A percentile compares a stretch with the other conserved stretches of the same genome.
Conservation (phyloP, 2,888 invertebrate genomes). For the Patella depressa region DNA sequence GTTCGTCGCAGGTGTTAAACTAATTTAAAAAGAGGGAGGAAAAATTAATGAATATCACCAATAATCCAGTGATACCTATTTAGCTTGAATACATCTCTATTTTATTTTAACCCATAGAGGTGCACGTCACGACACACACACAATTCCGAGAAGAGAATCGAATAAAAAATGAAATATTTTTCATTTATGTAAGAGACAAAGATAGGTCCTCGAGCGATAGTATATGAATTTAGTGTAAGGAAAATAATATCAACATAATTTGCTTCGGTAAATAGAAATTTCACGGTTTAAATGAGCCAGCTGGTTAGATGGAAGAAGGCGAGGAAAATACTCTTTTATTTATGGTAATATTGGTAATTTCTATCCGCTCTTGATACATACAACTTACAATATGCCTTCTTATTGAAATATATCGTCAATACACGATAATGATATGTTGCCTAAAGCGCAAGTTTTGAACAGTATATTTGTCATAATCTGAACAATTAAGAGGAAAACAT, state of each 20-base stretch:
- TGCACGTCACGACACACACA: neutral
- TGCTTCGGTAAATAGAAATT: constrained; percentile 9
- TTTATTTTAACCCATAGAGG: constrained; percentile 1
- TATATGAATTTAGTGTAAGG: constrained; percentile 7
- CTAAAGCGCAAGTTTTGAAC: neutral
- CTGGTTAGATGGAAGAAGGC: neutral
- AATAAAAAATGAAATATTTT: constrained; percentile 12
- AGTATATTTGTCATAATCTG: constrained; percentile 2
- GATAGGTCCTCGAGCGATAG: constrained; percentile 4
- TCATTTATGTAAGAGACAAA: constrained; percentile 13
- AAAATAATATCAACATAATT: constrained; percentile 12
- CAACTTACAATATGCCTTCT: neutral
- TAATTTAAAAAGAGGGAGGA: constrained; percentile 9
- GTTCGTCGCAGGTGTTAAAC: neutral
- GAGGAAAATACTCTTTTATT: constrained; percentile 4
- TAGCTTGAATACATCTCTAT: constrained; percentile 5
- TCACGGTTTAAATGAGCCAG: constrained; percentile 7
- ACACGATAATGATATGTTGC: constrained; percentile 9
- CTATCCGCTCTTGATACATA: neutral
- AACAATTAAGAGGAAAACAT: neutral
- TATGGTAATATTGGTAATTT: neutral
- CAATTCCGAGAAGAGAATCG: neutral
- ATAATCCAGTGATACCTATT: constrained; percentile 9
- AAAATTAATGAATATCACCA: constrained; percentile 10
- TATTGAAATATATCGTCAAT: constrained; percentile 1